These are phyloP conservation scores for Atrina japonica DNA, from an alignment of 2,888 invertebrate species.

Conservation along the genomic window DNA sequence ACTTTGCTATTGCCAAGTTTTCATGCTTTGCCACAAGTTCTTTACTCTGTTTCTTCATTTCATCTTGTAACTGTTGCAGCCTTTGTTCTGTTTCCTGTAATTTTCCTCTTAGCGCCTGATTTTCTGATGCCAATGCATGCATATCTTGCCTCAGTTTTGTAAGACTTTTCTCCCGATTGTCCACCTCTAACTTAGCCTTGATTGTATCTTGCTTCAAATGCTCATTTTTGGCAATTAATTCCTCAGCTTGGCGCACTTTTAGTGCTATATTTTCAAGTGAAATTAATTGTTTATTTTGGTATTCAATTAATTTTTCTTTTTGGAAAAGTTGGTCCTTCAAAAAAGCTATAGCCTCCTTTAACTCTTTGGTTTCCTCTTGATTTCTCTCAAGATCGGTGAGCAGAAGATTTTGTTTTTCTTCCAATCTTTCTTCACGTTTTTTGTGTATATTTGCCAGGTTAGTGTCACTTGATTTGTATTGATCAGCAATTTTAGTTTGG, in stretches of 20 bases:
- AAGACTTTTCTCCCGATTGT: conserved; percentile 21
- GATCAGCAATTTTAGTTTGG: conserved; percentile 53
- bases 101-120: conserved; percentile 10
- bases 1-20: conserved; percentile 22
- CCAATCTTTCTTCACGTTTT: conserved; percentile 55
- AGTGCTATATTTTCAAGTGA: conserved; percentile 44
- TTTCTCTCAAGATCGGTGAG: conserved; percentile 50
- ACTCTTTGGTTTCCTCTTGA: conserved; percentile 40
- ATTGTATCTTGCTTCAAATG: conserved; percentile 34
- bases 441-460: conserved; percentile 53
- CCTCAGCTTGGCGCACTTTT: conserved; percentile 44
- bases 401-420: conserved; percentile 54
- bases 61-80: conserved; percentile 8
- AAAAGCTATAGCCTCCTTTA: conserved; percentile 34
- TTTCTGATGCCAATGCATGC: conserved; percentile 12
- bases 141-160: conserved; percentile 22
- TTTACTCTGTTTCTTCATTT: conserved; percentile 18
- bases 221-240: conserved; percentile 28
- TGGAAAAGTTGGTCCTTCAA: conserved; percentile 46
- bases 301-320: conserved; percentile 31
- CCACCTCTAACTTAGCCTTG: conserved; percentile 30
- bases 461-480: conserved; percentile 55
- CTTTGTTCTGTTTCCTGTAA: conserved; percentile 18
- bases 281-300: conserved; percentile 31
- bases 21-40: conserved; percentile 34